phyloP scores from a whole-genome alignment of 2,888 invertebrate genomes.

The Neoaliturus tenellus region DNA sequence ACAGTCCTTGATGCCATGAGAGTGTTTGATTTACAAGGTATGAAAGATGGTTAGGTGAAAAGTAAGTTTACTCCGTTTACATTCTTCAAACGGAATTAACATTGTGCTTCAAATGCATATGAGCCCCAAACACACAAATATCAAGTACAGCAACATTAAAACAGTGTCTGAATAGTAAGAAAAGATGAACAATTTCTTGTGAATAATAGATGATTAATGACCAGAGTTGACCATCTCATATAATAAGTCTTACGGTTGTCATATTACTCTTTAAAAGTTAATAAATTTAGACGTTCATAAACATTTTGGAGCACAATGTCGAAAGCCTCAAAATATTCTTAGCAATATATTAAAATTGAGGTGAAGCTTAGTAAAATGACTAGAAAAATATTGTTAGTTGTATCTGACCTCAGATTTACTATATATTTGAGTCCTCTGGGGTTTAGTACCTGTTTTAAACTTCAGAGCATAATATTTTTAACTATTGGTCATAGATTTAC shows the following conservation, averaged over 20 bases:
- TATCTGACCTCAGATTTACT: not conserved
- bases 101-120: not conserved
- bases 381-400: slow-evolving; percentile 29
- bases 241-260: no score
- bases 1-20: not conserved
- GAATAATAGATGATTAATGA: no score
- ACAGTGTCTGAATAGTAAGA: no score
- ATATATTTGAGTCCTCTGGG: not conserved
- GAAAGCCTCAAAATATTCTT: not conserved
- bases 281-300: not conserved
- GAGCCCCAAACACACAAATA: not conserved
- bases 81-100: not conserved
- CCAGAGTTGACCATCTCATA: no score
- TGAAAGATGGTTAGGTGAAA: not conserved
- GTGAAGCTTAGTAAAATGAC: slow-evolving; percentile 35
- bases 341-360: slow-evolving; percentile 8
- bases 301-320: not conserved
- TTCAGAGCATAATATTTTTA: not conserved
- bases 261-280: no score
- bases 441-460: not conserved
- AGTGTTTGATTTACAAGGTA: not conserved
- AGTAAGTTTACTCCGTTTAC: not conserved
- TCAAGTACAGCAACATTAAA: no score
- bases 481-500: not conserved
- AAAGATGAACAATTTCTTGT: no score